These are phyloP conservation scores for Cervus canadensis DNA, from an alignment of 2,113 vertebrate genomes.

Conservation along the genomic window DNA sequence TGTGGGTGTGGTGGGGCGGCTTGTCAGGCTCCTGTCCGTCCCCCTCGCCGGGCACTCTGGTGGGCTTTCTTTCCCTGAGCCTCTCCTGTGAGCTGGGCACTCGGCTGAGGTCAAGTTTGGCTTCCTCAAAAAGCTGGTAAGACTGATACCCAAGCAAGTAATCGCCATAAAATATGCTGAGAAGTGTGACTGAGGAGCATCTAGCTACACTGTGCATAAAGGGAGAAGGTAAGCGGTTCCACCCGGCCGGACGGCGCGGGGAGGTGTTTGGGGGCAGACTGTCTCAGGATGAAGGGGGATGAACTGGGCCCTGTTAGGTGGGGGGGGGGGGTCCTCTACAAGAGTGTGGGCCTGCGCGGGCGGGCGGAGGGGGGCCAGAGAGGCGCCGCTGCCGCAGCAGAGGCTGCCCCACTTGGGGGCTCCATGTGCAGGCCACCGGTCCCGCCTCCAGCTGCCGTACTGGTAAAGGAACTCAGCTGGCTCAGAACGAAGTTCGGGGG, in stretches of 20 bases:
- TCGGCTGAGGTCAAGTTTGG: neutral
- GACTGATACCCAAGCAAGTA: neutral
- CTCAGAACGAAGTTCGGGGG: neutral
- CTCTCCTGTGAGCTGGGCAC: neutral
- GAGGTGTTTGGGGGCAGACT: neutral
- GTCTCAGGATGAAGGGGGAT: neutral
- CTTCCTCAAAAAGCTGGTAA: neutral
- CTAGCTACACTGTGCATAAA: neutral
- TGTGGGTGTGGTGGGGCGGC: neutral
- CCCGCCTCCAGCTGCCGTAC: neutral
- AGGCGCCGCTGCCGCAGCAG: neutral
- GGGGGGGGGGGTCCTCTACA: neutral
- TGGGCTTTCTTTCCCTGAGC: too few species aligned
- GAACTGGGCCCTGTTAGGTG: neutral
- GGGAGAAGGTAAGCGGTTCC: accelerated
- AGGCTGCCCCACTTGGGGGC: neutral
- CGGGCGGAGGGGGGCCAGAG: neutral
- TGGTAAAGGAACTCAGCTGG: neutral
- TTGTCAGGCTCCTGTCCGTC: neutral
- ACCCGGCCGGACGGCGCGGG: neutral
- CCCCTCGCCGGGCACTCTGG: accelerated
- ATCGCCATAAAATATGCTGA: neutral
- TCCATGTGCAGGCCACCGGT: neutral
- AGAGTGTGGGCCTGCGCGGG: neutral
- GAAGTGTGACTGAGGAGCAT: neutral